A percentile compares a stretch with the other conserved stretches of the same genome.
Conservation (phyloP, 2,888 invertebrate genomes). For the Nasonovia ribisnigri region DNA sequence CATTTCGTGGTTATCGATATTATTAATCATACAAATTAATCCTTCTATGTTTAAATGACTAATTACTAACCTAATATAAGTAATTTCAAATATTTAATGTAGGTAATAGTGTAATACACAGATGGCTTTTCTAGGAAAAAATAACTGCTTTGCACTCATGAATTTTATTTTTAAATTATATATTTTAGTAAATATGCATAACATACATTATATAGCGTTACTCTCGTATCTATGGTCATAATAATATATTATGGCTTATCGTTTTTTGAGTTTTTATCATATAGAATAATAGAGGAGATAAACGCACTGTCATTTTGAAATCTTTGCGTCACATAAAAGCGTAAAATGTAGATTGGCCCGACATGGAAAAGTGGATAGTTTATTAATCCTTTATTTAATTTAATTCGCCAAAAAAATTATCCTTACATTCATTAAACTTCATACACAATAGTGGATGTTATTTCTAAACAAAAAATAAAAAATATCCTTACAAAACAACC, state of each 20-base stretch:
- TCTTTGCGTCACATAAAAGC: not conserved
- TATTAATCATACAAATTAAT: not conserved
- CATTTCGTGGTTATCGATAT: not conserved
- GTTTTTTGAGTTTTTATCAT: not conserved
- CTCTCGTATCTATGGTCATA: not conserved
- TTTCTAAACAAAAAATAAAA: not conserved
- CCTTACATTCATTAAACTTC: not conserved
- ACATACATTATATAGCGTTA: not conserved
- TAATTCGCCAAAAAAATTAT: not conserved
- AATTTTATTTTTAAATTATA: not conserved
- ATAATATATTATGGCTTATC: not conserved
- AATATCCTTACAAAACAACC: not conserved
- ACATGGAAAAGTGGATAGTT: not conserved
- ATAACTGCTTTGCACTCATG: not conserved
- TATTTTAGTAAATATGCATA: not conserved
- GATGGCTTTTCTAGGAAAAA: not conserved
- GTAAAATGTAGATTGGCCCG: not conserved
- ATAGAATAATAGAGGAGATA: not conserved
- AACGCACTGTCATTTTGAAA: not conserved
- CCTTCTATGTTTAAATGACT: not conserved
- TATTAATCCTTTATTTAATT: conserved; percentile 5
- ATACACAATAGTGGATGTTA: not conserved
- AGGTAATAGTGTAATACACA: not conserved
- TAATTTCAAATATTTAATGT: not conserved
- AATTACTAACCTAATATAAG: not conserved